Evolutionary conservation across 2,797 vertebrate genomes (phyloP), one percentile per base, ranked within the genome.

Genomic region (Ambastaia sidthimunki): DNA sequence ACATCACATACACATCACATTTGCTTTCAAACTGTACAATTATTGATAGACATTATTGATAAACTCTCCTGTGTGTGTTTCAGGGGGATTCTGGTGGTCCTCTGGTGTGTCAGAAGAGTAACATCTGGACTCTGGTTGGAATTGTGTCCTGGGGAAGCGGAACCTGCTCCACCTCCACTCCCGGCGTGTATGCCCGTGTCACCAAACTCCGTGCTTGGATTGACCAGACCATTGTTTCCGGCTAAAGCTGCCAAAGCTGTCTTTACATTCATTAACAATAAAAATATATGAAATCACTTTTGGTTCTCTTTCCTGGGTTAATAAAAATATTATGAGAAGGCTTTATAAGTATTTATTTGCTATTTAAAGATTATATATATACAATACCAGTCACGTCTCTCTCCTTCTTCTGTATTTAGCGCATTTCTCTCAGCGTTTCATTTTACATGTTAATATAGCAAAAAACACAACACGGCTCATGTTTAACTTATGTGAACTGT

Each of bases 31-130:
- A 10, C 16, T 19, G n/a, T 55, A 55, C n/a, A 7, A 16, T 28
- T 31, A 12, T 2, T 28, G 19, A 5, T 28, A n/a, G n/a, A n/a
- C n/a, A n/a, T 28, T 16, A 62, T 1, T 50, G 37, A 48, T 5
- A 66, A 5, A 47, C 4, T 15, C 65, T 1, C n/a, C n/a, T n/a
- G n/a, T 81, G 41, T 83, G 74, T 85, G 52, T 82, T 85, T 63
- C 88, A 95, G 95, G 95, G 95, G 0, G 94, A 96, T 89, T 95
- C 95, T 31, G 93, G 95, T 0, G 94, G 96, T 28, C 95, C 95
- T 37, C 91, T 96, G 88, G 94, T 96, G 83, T 95, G 94, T 71
- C 50, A 95, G 91, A 92, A 92, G 76, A 70, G 70, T 0, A 86
- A 88, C 1, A 85, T 76, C 82, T 96, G 95, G 95, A 95, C 90